These are phyloP conservation scores for Microtus ochrogaster DNA, from an alignment of 2,113 vertebrate species.

Conservation along the genomic window DNA sequence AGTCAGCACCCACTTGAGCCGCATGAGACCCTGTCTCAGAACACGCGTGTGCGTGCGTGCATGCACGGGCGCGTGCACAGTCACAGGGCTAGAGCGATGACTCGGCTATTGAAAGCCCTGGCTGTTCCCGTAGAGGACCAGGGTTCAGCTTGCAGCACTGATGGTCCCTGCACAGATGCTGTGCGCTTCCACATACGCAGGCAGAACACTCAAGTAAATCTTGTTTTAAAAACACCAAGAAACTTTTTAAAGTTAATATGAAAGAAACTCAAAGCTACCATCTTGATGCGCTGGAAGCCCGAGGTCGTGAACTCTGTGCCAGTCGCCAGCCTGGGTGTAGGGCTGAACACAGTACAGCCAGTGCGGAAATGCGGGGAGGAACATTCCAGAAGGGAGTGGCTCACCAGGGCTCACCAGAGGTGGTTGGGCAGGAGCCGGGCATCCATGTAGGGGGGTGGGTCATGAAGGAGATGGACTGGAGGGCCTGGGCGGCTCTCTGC, in stretches of 20 bases:
- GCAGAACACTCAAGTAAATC: not conserved
- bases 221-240: not conserved
- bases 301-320: not conserved
- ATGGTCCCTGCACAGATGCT: not conserved
- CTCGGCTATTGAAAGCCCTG: not conserved
- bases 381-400: not conserved
- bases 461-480: accelerated
- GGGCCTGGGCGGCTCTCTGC: not conserved
- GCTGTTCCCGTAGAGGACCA: not conserved
- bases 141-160: not conserved
- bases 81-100: not conserved
- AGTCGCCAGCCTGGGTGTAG: not conserved
- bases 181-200: too few relatives aligned
- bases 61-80: accelerated
- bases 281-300: accelerated
- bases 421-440: not conserved
- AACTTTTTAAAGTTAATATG: not conserved
- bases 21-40: not conserved
- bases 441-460: too few relatives aligned
- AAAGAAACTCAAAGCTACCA: not conserved
- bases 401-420: not conserved
- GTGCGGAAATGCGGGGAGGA: not conserved
- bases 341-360: not conserved
- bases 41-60: too few relatives aligned
- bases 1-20: not conserved